Evolutionary conservation across 2,888 invertebrate species (phyloP), one percentile per base, ranked within the genome.

Genomic region (Mythimna ferrago): DNA sequence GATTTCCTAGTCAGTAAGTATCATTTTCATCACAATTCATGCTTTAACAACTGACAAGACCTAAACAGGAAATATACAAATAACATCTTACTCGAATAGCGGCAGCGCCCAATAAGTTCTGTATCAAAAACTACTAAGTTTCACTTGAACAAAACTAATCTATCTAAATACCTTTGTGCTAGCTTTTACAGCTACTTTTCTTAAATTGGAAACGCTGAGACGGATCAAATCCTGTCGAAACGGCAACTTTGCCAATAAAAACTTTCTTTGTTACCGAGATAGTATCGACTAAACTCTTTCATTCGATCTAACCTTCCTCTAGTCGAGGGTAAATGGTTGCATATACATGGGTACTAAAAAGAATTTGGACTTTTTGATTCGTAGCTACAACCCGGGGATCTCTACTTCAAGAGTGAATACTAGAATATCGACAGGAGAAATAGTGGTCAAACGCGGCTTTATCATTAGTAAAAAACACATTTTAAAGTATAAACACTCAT

Each of bases 191-290:
- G 66, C 91, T 87, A 89, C 92, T 92, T 92, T 93, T 90, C 93
- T 92, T 88, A 93, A 94, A 96, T 95, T 95, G 94, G 95, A 94
- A 93, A 92, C 92, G 91, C 92, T 91, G 91, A 93, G 92, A 91
- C 88, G 91, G 93, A 89, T 93, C 92, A 92, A 92, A 93, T 92
- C 87, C 81, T 84, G 88, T 85, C 85, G 89, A 87, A 87, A 89
- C 87, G 90, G 88, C 89, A 95, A 95, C 91, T 96, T 94, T 84
- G 85, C 88, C 88, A 92, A 93, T 96, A 95, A 96, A 96, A 96
- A 96, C 95, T 96, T 96, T 94, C 95, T 94, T 95, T 94, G 95
- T 95, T 95, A 95, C 89, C 92, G 80, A 90, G 95, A 94, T 95
- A 93, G 90, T 93, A 94, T 94, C 94, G 88, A 89, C 81, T 88